A percentile compares a stretch with the other conserved stretches of the same genome.
phyloP scores from a whole-genome alignment of 1,140 invertebrate species.

The Tetragonula clypearis region DNA sequence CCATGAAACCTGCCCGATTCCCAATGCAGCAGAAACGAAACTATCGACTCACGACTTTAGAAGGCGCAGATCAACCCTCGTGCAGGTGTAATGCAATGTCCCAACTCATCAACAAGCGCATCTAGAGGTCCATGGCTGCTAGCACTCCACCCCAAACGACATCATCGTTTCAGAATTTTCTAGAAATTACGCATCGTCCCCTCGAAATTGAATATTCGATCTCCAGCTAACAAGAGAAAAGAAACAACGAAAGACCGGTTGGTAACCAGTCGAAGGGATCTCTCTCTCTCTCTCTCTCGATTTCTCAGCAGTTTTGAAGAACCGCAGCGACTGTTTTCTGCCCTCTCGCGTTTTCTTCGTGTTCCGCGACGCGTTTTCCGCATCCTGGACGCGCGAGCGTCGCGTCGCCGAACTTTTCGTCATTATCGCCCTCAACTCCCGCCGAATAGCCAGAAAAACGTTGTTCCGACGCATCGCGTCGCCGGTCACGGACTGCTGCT shows the following conservation, averaged over 20 bases:
- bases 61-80: not conserved
- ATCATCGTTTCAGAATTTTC: slow-evolving; percentile 55
- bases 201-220: slow-evolving; percentile 8
- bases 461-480: slow-evolving; percentile 28
- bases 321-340: slow-evolving; percentile 71
- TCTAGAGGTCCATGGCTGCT: slow-evolving; percentile 1
- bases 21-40: slow-evolving; percentile 31
- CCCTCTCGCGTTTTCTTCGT: slow-evolving; percentile 49
- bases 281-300: not conserved
- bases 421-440: slow-evolving; percentile 66
- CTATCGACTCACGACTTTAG: not conserved
- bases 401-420: slow-evolving; percentile 67
- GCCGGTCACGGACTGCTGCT: slow-evolving; percentile 42
- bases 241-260: not conserved
- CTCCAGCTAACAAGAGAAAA: not conserved
- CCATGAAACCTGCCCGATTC: slow-evolving; percentile 24
- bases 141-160: not conserved
- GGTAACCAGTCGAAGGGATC: not conserved
- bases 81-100: slow-evolving; percentile 56
- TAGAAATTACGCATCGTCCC: slow-evolving; percentile 55
- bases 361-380: slow-evolving; percentile 27
- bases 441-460: slow-evolving; percentile 53
- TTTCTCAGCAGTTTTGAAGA: slow-evolving; percentile 67
- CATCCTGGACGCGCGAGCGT: slow-evolving; percentile 16
- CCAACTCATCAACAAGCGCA: not conserved